phyloP scores from a whole-genome alignment of 2,888 invertebrate genomes.

The Luffia ferchaultella region DNA sequence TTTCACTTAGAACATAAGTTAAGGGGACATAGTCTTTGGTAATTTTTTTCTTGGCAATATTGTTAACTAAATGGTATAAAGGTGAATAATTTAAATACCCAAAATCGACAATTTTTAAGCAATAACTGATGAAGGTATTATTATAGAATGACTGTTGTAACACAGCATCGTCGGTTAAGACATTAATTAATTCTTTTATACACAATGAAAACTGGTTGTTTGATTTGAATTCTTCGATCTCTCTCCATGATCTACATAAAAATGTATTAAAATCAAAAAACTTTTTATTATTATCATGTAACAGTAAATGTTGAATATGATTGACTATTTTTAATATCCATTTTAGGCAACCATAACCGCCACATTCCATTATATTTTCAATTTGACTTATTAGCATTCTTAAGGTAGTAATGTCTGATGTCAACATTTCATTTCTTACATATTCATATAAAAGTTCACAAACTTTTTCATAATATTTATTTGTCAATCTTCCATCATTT shows the following conservation, averaged over 20 bases:
- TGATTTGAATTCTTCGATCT: slow-evolving; percentile 52
- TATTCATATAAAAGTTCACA: slow-evolving; percentile 32
- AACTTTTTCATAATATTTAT: slow-evolving; percentile 38
- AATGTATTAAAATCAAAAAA: slow-evolving; percentile 27
- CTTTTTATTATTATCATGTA: slow-evolving; percentile 18
- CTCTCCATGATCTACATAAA: slow-evolving; percentile 42
- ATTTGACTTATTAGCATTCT: neutral
- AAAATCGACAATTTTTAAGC: slow-evolving; percentile 41
- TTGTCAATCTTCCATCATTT: slow-evolving; percentile 18
- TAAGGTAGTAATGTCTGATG: slow-evolving; percentile 12
- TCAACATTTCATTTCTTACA: slow-evolving; percentile 17
- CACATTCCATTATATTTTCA: slow-evolving; percentile 37
- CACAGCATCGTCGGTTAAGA: slow-evolving; percentile 35
- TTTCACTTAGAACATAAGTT: slow-evolving; percentile 43
- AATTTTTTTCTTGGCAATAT: slow-evolving; percentile 23
- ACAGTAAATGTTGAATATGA: slow-evolving; percentile 25
- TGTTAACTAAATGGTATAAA: slow-evolving; percentile 32
- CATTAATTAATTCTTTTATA: slow-evolving; percentile 40
- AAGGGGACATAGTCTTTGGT: slow-evolving; percentile 27
- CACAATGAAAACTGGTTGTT: slow-evolving; percentile 45
- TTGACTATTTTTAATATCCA: slow-evolving; percentile 43
- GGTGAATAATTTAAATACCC: slow-evolving; percentile 38
- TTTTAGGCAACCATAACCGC: slow-evolving; percentile 51
- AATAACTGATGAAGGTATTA: slow-evolving; percentile 33
- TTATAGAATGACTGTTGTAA: slow-evolving; percentile 30